Percentiles rank a stretch among this genome's conserved stretches.
Evolutionary conservation across 1,140 invertebrate species (phyloP).

Genomic region (Megalopta genalis): DNA sequence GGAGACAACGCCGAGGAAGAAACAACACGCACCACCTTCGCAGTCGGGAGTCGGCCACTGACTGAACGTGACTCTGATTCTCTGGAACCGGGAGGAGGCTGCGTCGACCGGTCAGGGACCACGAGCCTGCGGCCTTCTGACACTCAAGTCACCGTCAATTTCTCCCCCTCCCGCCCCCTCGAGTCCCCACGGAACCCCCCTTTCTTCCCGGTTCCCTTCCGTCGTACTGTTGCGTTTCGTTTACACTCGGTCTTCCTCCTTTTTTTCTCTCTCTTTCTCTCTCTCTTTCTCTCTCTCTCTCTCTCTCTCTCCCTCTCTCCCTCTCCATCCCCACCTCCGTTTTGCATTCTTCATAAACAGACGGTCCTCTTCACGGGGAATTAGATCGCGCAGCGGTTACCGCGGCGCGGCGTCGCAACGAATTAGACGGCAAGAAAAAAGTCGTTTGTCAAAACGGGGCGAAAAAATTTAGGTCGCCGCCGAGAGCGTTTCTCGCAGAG

Average conservation of each 20-base stretch:
- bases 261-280: background rate
- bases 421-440: background rate
- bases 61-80: constrained; percentile 73
- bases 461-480: background rate
- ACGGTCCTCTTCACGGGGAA: constrained; percentile 3
- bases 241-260: background rate
- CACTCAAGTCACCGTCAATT: constrained; percentile 61
- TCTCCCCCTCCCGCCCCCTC: constrained; percentile 20
- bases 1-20: constrained; percentile 40
- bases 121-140: constrained; percentile 71
- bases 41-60: constrained; percentile 77
- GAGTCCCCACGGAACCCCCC: background rate
- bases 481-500: background rate
- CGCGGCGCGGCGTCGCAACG: background rate
- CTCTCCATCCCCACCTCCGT: too few relatives aligned
- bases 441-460: background rate
- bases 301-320: too few relatives aligned
- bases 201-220: background rate
- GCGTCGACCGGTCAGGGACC: constrained; percentile 69
- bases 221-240: constrained; percentile 22
- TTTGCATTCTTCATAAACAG: constrained; percentile 10
- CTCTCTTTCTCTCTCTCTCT: too few relatives aligned
- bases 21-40: constrained; percentile 71
- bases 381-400: background rate
- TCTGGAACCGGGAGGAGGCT: constrained; percentile 70